These are phyloP conservation scores for Falco berigora DNA, from an alignment of 2,797 vertebrate species.

Conservation along the genomic window DNA sequence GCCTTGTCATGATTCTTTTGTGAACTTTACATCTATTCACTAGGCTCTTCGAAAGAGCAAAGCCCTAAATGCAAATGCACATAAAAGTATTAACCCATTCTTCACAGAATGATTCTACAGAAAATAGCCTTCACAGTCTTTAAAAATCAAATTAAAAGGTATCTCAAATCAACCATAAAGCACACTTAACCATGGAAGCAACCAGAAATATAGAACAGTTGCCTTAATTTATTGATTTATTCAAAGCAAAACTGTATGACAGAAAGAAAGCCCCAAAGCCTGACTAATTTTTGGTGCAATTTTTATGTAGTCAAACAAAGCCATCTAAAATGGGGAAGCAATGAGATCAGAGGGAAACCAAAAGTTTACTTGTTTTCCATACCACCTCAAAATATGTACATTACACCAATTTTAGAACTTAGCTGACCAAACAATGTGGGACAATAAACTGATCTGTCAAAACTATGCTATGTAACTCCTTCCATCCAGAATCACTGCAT, in stretches of 20 bases:
- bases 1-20: slow-evolving; percentile 11
- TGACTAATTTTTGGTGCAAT: neutral
- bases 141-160: neutral
- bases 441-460: neutral
- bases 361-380: neutral
- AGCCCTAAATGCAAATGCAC: neutral
- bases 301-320: neutral
- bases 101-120: neutral
- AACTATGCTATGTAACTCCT: neutral
- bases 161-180: neutral
- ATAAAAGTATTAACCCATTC: neutral
- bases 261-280: neutral
- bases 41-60: neutral
- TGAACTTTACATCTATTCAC: neutral
- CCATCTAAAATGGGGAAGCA: neutral
- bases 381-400: neutral
- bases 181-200: neutral
- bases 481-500: neutral
- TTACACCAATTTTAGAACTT: neutral
- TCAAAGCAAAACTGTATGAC: neutral
- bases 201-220: neutral
- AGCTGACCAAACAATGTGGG: neutral
- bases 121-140: neutral
- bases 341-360: neutral
- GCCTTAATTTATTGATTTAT: neutral